A percentile compares a stretch with the other conserved stretches of the same genome.
These are phyloP conservation scores for Tachyglossus aculeatus DNA, from an alignment of 2,797 vertebrate species.

Conservation along the genomic window DNA sequence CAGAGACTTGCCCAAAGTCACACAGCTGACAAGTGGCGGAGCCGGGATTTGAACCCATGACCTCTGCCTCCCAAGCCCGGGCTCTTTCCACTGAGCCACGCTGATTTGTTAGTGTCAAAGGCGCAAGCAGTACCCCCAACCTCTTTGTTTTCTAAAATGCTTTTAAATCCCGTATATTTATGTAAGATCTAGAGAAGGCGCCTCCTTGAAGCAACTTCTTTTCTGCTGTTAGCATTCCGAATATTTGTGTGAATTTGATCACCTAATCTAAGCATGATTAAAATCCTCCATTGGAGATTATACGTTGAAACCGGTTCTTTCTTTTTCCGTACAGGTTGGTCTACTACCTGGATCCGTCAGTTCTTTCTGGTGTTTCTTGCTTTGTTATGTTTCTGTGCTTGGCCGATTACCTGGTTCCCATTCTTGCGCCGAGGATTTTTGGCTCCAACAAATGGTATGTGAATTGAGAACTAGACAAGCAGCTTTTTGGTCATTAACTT, in stretches of 20 bases:
- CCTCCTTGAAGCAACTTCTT: conserved; percentile 6
- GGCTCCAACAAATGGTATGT: conserved; percentile 95
- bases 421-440: conserved; percentile 91
- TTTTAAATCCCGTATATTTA: conserved; percentile 9
- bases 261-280: not conserved
- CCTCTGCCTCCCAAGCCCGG: no score
- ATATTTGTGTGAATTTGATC: conserved; percentile 4
- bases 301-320: conserved; percentile 19
- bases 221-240: conserved; percentile 24
- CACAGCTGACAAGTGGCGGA: no score
- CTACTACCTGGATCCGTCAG: conserved; percentile 95
- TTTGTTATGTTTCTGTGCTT: conserved; percentile 93
- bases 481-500: not conserved
- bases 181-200: conserved; percentile 30
- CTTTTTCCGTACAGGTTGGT: conserved; percentile 79
- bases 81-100: no score
- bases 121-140: not conserved
- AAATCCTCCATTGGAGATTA: not conserved
- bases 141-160: not conserved
- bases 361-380: conserved; percentile 94
- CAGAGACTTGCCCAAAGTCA: no score
- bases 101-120: not conserved
- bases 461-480: not conserved
- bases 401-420: conserved; percentile 97
- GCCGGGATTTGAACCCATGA: no score